Conservation (phyloP, 1,140 invertebrate genomes). For the Fopius arisanus region DNA sequence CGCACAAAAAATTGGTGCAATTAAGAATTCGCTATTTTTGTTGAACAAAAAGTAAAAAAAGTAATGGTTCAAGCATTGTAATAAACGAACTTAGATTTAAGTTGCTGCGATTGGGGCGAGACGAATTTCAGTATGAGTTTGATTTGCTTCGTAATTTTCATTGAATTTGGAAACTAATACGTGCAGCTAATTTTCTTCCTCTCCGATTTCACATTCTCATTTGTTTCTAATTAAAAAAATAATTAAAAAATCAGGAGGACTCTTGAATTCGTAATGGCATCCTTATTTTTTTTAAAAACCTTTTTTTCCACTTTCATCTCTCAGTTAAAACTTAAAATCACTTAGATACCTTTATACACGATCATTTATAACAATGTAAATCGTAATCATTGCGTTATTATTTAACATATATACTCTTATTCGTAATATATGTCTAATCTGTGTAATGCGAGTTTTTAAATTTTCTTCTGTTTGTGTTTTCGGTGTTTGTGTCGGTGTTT, state of each 20-base stretch:
- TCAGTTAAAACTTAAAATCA: slow-evolving; percentile 62
- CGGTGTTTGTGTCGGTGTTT: slow-evolving; percentile 46
- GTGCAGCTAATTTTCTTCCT: background rate
- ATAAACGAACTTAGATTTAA: background rate
- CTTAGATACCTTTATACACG: slow-evolving; percentile 65
- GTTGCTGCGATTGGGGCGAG: background rate
- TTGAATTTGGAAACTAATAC: background rate
- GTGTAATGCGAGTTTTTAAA: slow-evolving; percentile 41
- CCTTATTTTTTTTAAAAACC: slow-evolving; percentile 37
- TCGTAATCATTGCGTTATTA: slow-evolving; percentile 64
- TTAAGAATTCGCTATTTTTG: slow-evolving; percentile 13
- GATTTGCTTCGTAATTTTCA: too few species aligned
- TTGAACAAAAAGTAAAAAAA: background rate
- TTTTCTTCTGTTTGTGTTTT: slow-evolving; percentile 54
- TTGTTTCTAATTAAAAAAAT: slow-evolving; percentile 41
- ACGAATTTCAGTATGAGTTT: too few species aligned
- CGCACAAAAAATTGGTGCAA: slow-evolving; percentile 36
- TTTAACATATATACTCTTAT: slow-evolving; percentile 64
- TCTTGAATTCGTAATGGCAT: slow-evolving; percentile 61
- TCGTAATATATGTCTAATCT: slow-evolving; percentile 61
- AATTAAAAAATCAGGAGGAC: slow-evolving; percentile 43
- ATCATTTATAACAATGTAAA: slow-evolving; percentile 64
- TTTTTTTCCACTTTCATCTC: slow-evolving; percentile 45
- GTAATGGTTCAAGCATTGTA: background rate
- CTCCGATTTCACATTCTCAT: slow-evolving; percentile 15